Base-by-base conservation (phyloP, 2,888 invertebrate species). In the Lysandra coridon region DNA sequence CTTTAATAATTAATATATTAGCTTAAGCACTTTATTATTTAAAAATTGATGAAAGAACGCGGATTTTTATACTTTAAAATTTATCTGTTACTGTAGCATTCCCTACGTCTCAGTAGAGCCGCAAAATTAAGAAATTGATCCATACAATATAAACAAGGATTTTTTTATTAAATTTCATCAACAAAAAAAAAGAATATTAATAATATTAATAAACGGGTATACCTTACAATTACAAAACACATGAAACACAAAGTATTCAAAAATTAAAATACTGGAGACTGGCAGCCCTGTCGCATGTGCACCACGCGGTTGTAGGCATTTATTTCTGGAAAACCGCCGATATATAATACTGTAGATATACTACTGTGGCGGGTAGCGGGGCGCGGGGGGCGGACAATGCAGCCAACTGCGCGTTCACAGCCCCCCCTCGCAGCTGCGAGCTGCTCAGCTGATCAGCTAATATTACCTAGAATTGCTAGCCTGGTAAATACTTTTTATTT, bases 401-500 rank as follows among this genome's bases (percentile, higher is more conserved):
- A 92, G 90, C 92, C 92, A 92, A 92, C 93, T 93, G 91, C 90
- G 90, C 92, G 92, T 92, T 92, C 92, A 90, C 92, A 91, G 86
- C 89, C 89, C 88, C 88, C 88, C 88, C 84, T 92, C 85, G 88
- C 90, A 90, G 89, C 89, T 90, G 88, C 87, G 87, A 88, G 79
- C 57, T 57, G 57, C 79, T 80, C 83, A 85, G 85, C 81, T 78
- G 79, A 81, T 82, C 75, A 80, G 80, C 80, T 75, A 44, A 75
- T 17, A 53, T 76, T 76, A 76, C 76, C 53, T 76, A 75, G 49
- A 12, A 30, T 49, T 44, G 49, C 0, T 75, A 75, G 23, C 49
- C 75, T 75, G 49, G 14, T 44, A 75, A 49, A n/a, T 44, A 49
- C 23, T 75, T n/a, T 49, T 49, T 49, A 23, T 49, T 10, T 49